These are phyloP conservation scores for Octomys mimax DNA, from an alignment of 2,797 vertebrate genomes.

Conservation along the genomic window DNA sequence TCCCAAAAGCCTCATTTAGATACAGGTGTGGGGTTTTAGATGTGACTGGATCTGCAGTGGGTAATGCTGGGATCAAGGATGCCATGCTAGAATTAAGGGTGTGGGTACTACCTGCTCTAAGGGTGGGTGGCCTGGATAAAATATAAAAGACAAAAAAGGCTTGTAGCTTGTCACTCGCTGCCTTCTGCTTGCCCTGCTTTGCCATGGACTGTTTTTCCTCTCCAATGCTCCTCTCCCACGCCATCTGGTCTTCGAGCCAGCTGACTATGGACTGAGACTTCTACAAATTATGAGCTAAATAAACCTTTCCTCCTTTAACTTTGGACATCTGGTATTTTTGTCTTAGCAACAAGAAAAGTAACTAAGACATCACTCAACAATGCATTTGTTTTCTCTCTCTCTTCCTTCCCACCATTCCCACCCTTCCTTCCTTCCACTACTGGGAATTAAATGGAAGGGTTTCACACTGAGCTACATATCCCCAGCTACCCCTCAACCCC, in stretches of 20 bases:
- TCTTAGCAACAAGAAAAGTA: neutral
- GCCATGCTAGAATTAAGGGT: neutral
- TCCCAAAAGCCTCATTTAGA: neutral
- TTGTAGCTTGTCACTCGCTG: neutral
- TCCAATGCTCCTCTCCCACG: neutral
- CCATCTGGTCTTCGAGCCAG: neutral
- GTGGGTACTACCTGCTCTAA: neutral
- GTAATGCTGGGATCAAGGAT: neutral
- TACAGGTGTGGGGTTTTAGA: neutral
- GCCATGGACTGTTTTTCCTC: neutral
- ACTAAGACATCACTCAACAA: neutral
- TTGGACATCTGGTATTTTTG: neutral
- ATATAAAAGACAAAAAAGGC: neutral
- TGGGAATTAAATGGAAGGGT: neutral
- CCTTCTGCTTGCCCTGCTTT: neutral
- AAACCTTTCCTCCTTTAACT: neutral
- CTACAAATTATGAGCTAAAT: neutral
- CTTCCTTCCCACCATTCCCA: neutral
- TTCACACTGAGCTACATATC: neutral
- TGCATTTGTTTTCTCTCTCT: neutral
- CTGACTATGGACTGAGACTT: neutral
- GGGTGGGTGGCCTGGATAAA: neutral
- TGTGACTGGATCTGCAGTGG: neutral
- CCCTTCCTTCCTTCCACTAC: neutral
- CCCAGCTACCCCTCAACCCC: neutral